Percentiles rank a stretch among this genome's conserved stretches.
Conservation (phyloP, 2,888 invertebrate species). For the Lasioglossum leucozonium region DNA sequence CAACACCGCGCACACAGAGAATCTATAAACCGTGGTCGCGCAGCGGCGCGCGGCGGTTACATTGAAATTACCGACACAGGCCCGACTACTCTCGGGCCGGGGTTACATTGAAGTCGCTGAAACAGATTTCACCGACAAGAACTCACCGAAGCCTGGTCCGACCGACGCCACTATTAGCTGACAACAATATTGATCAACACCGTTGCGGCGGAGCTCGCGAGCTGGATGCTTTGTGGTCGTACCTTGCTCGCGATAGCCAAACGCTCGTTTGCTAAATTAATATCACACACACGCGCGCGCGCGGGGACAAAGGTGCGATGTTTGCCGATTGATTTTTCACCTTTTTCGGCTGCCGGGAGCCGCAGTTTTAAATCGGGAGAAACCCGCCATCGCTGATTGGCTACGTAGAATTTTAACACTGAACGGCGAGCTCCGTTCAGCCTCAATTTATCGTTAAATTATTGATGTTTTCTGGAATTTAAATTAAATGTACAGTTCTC, state of each 20-base stretch:
- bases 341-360: not conserved
- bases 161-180: not conserved
- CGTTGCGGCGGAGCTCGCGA: not conserved
- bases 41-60: not conserved
- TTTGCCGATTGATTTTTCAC: not conserved
- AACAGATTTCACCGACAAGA: not conserved
- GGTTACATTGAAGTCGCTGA: not conserved
- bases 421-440: too few species aligned
- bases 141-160: not conserved
- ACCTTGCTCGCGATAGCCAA: not conserved
- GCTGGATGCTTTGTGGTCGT: not conserved
- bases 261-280: not conserved
- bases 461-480: too few species aligned
- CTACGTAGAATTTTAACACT: too few species aligned
- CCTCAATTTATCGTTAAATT: too few species aligned
- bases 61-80: slow-evolving; percentile 6
- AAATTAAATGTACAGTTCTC: too few species aligned
- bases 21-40: not conserved
- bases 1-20: not conserved
- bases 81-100: not conserved
- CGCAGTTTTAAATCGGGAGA: not conserved
- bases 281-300: not conserved
- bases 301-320: not conserved
- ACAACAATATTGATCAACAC: slow-evolving; percentile 9
- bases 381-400: too few species aligned